Evolutionary conservation across 1,140 invertebrate species (phyloP).

Genomic region (Magallana ariakensis): DNA sequence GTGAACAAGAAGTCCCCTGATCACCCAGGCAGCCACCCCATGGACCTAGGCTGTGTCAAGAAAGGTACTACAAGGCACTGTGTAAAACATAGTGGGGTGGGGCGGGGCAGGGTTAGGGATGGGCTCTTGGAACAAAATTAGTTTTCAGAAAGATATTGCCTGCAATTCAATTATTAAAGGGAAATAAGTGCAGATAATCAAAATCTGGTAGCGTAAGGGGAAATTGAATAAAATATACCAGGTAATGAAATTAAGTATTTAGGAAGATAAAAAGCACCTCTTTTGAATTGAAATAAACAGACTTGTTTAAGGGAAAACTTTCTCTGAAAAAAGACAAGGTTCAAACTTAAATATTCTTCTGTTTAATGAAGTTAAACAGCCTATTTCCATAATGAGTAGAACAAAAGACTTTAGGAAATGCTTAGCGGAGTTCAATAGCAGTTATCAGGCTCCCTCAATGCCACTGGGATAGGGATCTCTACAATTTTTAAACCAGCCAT

Average conservation of each 20-base stretch:
- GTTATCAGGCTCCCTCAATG: conserved; percentile 5
- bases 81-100: background rate
- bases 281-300: background rate
- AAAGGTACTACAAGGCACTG: background rate
- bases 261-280: background rate
- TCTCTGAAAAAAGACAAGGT: no score
- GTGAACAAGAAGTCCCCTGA: conserved; percentile 61
- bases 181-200: background rate
- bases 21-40: background rate
- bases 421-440: conserved; percentile 19
- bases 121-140: no score
- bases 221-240: background rate
- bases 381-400: background rate
- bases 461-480: conserved; percentile 6
- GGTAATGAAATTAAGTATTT: background rate
- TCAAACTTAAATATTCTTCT: no score
- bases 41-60: background rate
- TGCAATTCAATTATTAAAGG: no score
- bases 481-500: background rate
- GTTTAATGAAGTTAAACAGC: background rate
- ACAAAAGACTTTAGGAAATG: conserved; percentile 23
- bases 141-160: no score
- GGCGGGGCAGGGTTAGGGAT: background rate
- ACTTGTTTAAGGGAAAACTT: no score
- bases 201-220: background rate